Evolutionary conservation across 2,888 invertebrate genomes (phyloP).

Genomic region (Adineta ricciae): DNA sequence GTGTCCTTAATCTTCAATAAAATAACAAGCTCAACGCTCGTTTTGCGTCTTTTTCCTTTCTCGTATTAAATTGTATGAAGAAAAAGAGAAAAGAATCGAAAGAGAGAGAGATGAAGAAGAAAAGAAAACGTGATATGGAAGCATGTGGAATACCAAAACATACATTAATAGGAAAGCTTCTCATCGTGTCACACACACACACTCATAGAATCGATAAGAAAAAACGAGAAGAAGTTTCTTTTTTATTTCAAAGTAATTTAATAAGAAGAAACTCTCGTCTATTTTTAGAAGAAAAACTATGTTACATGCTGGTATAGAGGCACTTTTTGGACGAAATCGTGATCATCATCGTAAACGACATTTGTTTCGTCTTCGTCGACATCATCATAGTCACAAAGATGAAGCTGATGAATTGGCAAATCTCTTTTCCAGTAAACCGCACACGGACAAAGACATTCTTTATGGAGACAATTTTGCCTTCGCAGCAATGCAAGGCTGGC

Average conservation of each 20-base stretch:
- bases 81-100: background rate
- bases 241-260: no score
- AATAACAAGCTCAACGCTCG: background rate
- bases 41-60: background rate
- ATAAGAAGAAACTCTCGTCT: no score
- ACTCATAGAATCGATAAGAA: background rate
- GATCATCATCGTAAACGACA: background rate
- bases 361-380: background rate
- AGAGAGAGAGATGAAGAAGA: background rate
- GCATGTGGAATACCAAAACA: background rate
- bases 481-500: slow-evolving; percentile 91
- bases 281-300: background rate
- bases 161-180: background rate
- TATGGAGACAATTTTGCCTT: slow-evolving; percentile 69
- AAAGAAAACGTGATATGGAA: background rate
- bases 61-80: background rate
- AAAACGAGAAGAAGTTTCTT: background rate
- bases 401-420: background rate
- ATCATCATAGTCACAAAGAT: background rate
- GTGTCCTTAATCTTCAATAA: background rate
- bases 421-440: slow-evolving; percentile 87
- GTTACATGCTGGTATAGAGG: background rate
- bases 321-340: background rate
- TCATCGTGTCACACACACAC: background rate
- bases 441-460: slow-evolving; percentile 91